These are phyloP conservation scores for Rhizoglyphus robini DNA, from an alignment of 1,140 invertebrate genomes.

Conservation along the genomic window DNA sequence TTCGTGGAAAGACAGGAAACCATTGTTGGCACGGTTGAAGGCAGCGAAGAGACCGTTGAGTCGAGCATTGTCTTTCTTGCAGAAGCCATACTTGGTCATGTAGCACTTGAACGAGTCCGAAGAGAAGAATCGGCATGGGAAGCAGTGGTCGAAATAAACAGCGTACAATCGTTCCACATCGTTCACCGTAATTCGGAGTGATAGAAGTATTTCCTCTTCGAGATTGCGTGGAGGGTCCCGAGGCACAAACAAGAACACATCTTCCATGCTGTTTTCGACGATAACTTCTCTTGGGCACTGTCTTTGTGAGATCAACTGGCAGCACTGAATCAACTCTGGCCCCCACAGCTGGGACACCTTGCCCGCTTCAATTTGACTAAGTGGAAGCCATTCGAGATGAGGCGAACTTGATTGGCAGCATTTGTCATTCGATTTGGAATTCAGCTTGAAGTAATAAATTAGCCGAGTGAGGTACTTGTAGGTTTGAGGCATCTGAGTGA, in stretches of 20 bases:
- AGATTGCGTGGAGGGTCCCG: slow-evolving; percentile 13
- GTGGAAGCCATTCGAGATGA: neutral
- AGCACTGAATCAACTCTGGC: slow-evolving; percentile 1
- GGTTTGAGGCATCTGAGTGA: slow-evolving; percentile 4
- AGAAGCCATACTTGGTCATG: no score
- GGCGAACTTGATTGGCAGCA: neutral
- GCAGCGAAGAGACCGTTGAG: slow-evolving; percentile 17
- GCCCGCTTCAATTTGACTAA: neutral
- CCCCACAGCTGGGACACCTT: slow-evolving; percentile 16
- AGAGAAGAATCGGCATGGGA: slow-evolving; percentile 5
- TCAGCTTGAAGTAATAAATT: no score
- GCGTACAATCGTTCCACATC: slow-evolving; percentile 17
- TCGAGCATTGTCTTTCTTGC: neutral
- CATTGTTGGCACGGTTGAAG: slow-evolving; percentile 16
- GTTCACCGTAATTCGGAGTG: slow-evolving; percentile 5
- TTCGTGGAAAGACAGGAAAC: slow-evolving; percentile 34
- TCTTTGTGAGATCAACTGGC: no score
- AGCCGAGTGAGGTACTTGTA: neutral
- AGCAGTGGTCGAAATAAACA: slow-evolving; percentile 21
- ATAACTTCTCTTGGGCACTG: neutral
- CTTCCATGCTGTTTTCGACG: slow-evolving; percentile 11
- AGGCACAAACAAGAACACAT: slow-evolving; percentile 11
- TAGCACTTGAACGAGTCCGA: slow-evolving; percentile 10
- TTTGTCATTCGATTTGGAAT: neutral
- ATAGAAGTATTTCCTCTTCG: slow-evolving; percentile 20